Evolutionary conservation across 1,140 invertebrate genomes (phyloP).

Genomic region (Psix sp.): DNA sequence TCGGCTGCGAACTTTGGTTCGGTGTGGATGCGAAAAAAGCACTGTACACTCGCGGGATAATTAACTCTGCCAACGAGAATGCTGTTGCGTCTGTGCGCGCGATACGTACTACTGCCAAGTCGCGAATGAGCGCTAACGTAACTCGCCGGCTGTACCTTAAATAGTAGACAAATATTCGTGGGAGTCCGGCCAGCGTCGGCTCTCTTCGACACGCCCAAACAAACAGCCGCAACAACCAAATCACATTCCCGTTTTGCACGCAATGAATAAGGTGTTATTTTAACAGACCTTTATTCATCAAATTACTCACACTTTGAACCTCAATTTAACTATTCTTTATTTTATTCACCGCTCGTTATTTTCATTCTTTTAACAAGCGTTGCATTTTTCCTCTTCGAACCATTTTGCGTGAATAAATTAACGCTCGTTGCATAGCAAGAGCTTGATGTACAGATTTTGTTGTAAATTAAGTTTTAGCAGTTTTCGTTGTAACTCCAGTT

Average conservation of each 20-base stretch:
- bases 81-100: no score
- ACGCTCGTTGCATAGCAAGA: no score
- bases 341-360: no score
- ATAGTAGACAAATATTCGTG: slow-evolving; percentile 67
- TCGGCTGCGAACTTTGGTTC: slow-evolving; percentile 5
- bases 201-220: slow-evolving; percentile 51
- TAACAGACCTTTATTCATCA: slow-evolving; percentile 28
- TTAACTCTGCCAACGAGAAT: no score
- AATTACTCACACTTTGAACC: slow-evolving; percentile 12
- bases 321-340: no score
- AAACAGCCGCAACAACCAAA: slow-evolving; percentile 32
- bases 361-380: no score
- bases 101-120: slow-evolving; percentile 21
- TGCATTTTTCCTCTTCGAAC: no score
- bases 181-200: slow-evolving; percentile 62
- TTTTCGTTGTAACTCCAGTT: no score
- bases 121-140: slow-evolving; percentile 67
- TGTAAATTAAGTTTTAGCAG: no score
- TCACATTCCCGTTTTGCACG: slow-evolving; percentile 16
- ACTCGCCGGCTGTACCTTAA: slow-evolving; percentile 70
- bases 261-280: slow-evolving; percentile 19
- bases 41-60: no score
- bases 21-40: slow-evolving; percentile 38
- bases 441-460: no score
- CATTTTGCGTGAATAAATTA: no score